These are phyloP conservation scores for Gopherus evgoodei DNA, from an alignment of 2,113 vertebrate genomes.

Conservation along the genomic window DNA sequence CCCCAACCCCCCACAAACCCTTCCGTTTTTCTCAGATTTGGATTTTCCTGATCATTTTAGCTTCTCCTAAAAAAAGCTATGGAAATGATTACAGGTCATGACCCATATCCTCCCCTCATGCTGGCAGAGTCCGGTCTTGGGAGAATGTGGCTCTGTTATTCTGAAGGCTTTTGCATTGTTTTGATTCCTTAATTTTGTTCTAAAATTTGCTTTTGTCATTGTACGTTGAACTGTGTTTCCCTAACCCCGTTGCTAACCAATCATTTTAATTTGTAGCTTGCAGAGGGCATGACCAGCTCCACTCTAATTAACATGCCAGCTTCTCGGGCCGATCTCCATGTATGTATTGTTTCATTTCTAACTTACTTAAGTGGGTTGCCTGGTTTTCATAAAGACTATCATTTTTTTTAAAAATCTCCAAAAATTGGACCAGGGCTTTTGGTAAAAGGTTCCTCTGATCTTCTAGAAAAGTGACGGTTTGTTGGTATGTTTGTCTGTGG, in stretches of 20 bases:
- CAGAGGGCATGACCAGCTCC: constrained; percentile 86
- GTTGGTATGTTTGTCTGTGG: neutral
- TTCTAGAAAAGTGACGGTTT: rapidly evolving
- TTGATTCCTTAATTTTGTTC: rapidly evolving
- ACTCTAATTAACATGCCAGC: constrained; percentile 89
- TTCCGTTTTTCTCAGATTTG: neutral
- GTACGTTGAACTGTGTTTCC: neutral
- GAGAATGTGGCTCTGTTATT: rapidly evolving
- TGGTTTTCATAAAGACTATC: neutral
- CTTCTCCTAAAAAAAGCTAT: neutral
- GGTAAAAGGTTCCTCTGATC: rapidly evolving
- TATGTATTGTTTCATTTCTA: constrained; percentile 85
- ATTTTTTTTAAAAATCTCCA: neutral
- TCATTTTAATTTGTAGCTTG: constrained; percentile 86
- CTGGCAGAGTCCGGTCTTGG: rapidly evolving
- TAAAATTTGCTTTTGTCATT: neutral
- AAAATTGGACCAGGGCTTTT: rapidly evolving
- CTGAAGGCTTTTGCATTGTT: rapidly evolving
- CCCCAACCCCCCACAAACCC: neutral
- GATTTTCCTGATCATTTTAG: neutral
- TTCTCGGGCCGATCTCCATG: constrained; percentile 87
- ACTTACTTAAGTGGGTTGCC: neutral
- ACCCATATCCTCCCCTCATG: rapidly evolving
- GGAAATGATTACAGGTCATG: rapidly evolving
- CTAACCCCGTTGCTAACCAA: constrained; percentile 72